Evolutionary conservation across 2,797 vertebrate species (phyloP), one percentile per base, ranked within the genome.

Genomic region (Diglossa cyanea): DNA sequence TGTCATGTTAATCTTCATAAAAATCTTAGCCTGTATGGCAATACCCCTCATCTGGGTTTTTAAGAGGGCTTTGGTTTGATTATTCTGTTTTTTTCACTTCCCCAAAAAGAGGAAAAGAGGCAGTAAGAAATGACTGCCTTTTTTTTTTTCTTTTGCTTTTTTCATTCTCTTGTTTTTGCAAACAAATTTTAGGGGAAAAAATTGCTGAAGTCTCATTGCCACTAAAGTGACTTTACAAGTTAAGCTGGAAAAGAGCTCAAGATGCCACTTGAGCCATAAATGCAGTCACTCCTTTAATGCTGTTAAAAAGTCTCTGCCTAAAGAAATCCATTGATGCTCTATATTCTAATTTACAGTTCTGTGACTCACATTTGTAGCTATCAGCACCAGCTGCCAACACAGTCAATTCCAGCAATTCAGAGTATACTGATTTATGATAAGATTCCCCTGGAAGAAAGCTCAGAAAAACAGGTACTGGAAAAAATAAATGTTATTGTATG

Each of bases 281-380:
- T 71, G 71, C 71, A 82, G 70, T 93, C 72, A 40, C 73, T 95
- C 21, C 35, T 95, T 82, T 81, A 88, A 88, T 80, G 72, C 86
- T 92, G 25, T 92, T 93, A 62, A 84, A 82, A 75, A 89, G 45
- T 90, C 73, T 94, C 55, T 1, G 1, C 89, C 76, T 93, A 79
- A 94, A 95, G 87, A 91, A 94, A 90, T 90, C 87, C 73, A 47
- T 55, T 81, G 94, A 84, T 94, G 85, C 30, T 26, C 78, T 94
- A 50, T 88, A 96, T 94, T 96, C 90, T 96, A 74, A 94, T 96
- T 95, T 94, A 88, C 79, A 90, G 82, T 96, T 94, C 89, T 94
- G 82, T 61, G 70, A 60, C 63, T 96, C 94, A 90, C 48, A 70
- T 96, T 96, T 94, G 93, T 96, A 91, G 91, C 77, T 93, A 96